Base-by-base conservation (phyloP, 1,140 invertebrate species). In the Ruditapes philippinarum region DNA sequence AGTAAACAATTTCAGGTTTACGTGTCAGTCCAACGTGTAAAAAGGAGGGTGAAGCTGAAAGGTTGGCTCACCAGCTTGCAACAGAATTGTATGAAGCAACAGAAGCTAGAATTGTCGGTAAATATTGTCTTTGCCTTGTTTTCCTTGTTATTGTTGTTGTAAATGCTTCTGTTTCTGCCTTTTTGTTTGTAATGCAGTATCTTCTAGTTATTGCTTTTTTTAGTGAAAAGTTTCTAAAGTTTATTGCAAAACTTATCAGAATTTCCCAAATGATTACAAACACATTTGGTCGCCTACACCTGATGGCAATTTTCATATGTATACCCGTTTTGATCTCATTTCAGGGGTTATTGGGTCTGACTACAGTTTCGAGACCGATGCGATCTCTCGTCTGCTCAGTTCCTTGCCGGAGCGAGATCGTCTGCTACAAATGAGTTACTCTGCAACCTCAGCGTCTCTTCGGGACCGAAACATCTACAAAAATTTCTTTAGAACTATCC, bases 401-500 rank as follows among this genome's bases (percentile, higher is more conserved):
- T 79, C 85, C 17, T 38, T 88, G 9, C 57, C 51, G n/a, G 40
- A 49, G 14, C 33, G 70, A 22, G 65, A 88, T 54, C 85, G 76
- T 51, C 25, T 88, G 40, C 57, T 68, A 33, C 28, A 68, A 40
- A 11, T 88, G 1, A n/a, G 38, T 7, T 88, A 28, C 28, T 42
- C 74, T 14, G 60, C 85, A 4, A 88, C 85, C 14, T 62, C 85
- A 17, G 38, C 73, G 4, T 79, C 76, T 2, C 62, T 88, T 19
- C 12, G 40, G 22, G 42, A 88, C 51, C 31, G 76, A 31, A n/a
- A 62, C 3, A n/a, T 68, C 11, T 88, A 79, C 36, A 60, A 42
- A 40, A 88, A 88, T 28, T 80, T 88, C 38, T 88, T 79, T 28
- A n/a, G 85, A 68, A 68, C 62, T 25, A 88, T 88, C 49, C 85